Percentiles rank a stretch among this genome's conserved stretches.
These are phyloP conservation scores for Amaurobius ferox DNA, from an alignment of 2,888 invertebrate species.

Conservation along the genomic window DNA sequence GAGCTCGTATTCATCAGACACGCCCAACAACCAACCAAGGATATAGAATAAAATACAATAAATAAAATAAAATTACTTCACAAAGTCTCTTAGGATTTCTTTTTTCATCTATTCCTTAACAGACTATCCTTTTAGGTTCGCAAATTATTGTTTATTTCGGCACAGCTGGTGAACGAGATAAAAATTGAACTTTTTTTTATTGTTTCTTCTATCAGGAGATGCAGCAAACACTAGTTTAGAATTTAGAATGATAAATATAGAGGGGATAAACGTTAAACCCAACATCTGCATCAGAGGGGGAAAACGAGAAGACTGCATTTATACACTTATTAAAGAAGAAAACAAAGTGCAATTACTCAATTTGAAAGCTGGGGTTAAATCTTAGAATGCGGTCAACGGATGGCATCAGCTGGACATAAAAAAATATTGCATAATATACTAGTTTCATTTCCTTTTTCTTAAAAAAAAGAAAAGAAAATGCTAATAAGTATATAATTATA, in stretches of 20 bases:
- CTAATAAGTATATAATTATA: too few relatives aligned
- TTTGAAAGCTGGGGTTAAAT: too few relatives aligned
- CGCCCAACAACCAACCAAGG: slow-evolving; percentile 34
- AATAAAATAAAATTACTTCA: slow-evolving; percentile 50
- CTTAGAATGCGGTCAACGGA: too few relatives aligned
- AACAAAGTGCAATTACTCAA: not conserved
- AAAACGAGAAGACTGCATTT: slow-evolving; percentile 1
- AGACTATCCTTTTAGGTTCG: slow-evolving; percentile 16
- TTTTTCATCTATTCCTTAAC: slow-evolving; percentile 26
- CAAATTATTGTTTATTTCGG: slow-evolving; percentile 61
- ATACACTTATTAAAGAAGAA: not conserved
- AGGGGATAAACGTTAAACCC: slow-evolving; percentile 26
- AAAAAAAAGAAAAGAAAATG: too few relatives aligned
- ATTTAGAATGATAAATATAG: slow-evolving; percentile 58
- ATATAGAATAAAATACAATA: slow-evolving; percentile 34
- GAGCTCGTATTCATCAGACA: slow-evolving; percentile 38
- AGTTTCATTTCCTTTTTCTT: too few relatives aligned
- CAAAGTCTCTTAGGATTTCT: slow-evolving; percentile 53
- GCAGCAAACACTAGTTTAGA: slow-evolving; percentile 59
- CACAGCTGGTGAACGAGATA: slow-evolving; percentile 59
- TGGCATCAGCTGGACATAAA: too few relatives aligned
- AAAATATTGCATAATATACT: too few relatives aligned
- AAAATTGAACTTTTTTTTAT: slow-evolving; percentile 32
- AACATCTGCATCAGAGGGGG: slow-evolving; percentile 58
- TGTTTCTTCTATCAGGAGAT: slow-evolving; percentile 24